Evolutionary conservation across 1,140 invertebrate genomes (phyloP).

Genomic region (Oppia nitens): DNA sequence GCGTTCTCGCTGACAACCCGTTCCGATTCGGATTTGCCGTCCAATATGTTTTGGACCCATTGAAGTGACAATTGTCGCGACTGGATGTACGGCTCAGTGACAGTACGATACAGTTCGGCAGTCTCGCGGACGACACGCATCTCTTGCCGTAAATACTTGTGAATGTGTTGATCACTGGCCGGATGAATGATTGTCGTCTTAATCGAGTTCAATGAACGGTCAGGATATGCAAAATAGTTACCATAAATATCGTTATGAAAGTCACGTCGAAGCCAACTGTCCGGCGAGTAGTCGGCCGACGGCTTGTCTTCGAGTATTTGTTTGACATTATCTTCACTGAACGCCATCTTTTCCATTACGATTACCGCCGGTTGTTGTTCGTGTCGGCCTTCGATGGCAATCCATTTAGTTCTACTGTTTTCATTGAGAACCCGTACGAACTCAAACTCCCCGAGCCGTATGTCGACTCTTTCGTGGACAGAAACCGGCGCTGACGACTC

Average conservation of each 20-base stretch:
- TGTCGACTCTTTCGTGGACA: no score
- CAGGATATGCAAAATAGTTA: slow-evolving; percentile 52
- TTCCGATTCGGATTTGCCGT: slow-evolving; percentile 72
- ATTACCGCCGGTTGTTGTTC: slow-evolving; percentile 45
- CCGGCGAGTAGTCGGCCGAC: neutral
- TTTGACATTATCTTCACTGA: slow-evolving; percentile 43
- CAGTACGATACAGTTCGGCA: slow-evolving; percentile 53
- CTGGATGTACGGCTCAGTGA: slow-evolving; percentile 57
- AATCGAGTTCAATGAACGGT: slow-evolving; percentile 34
- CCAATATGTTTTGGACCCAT: slow-evolving; percentile 93
- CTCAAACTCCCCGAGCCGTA: no score
- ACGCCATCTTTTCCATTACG: slow-evolving; percentile 65
- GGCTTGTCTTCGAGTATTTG: slow-evolving; percentile 37
- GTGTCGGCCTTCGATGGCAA: slow-evolving; percentile 20
- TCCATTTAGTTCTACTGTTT: neutral
- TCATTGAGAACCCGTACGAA: neutral
- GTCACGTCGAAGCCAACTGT: slow-evolving; percentile 18
- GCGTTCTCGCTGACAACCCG: slow-evolving; percentile 59
- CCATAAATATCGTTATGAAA: slow-evolving; percentile 76
- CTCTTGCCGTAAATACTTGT: slow-evolving; percentile 59
- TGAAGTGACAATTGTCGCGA: slow-evolving; percentile 51
- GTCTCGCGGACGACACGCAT: slow-evolving; percentile 65
- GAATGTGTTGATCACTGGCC: slow-evolving; percentile 73
- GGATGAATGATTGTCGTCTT: slow-evolving; percentile 76
- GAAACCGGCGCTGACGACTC: no score